Conservation (phyloP, 1,140 invertebrate species). For the Aricia agestis region DNA sequence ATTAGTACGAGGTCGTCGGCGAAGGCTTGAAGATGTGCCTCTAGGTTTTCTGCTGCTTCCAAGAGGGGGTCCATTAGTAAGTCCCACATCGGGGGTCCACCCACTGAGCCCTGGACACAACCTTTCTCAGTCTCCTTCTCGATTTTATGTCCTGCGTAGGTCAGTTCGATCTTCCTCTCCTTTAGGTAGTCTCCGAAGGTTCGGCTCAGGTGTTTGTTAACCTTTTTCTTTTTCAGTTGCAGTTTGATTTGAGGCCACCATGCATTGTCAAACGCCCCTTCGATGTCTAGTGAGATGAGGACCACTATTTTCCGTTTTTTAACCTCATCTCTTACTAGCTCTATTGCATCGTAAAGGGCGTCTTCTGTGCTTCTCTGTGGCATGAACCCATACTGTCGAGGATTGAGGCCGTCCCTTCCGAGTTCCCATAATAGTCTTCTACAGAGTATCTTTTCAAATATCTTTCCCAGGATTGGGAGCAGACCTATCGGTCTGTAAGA, state of each 20-base stretch:
- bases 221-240: background rate
- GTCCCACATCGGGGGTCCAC: conserved; percentile 30
- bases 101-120: conserved; percentile 9
- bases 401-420: conserved; percentile 4
- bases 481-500: background rate
- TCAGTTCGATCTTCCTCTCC: background rate
- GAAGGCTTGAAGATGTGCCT: conserved; percentile 26
- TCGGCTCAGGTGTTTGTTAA: background rate
- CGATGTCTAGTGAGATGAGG: conserved; percentile 36
- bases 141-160: background rate
- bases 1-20: conserved; percentile 30
- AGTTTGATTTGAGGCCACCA: conserved; percentile 32
- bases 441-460: background rate
- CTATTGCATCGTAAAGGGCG: background rate
- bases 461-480: background rate
- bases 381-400: conserved; percentile 18
- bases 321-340: background rate
- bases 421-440: background rate
- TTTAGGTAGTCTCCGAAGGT: background rate
- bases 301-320: conserved; percentile 5
- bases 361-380: conserved; percentile 23
- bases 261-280: conserved; percentile 43
- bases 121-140: conserved; percentile 29
- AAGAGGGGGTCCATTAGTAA: conserved; percentile 27
- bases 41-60: background rate